Evolutionary conservation across 2,113 vertebrate species (phyloP).

Genomic region (Datnioides undecimradiatus): DNA sequence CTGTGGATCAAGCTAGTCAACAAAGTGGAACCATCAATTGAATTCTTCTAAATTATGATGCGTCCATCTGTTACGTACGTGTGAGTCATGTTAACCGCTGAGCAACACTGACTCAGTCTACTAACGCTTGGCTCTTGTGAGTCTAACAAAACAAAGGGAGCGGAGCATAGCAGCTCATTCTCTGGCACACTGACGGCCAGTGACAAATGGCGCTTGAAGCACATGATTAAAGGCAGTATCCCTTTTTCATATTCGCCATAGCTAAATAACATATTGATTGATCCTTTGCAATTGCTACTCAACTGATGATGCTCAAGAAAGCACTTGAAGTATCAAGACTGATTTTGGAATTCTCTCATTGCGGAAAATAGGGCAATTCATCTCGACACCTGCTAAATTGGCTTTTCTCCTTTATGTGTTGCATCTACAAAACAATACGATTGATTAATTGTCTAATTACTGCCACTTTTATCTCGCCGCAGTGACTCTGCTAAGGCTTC

Average conservation of each 20-base stretch:
- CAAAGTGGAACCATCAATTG: not conserved
- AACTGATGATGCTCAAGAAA: constrained; percentile 32
- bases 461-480: constrained; percentile 48
- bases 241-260: constrained; percentile 46
- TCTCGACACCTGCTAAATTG: constrained; percentile 71
- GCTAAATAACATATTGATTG: constrained; percentile 48
- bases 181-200: not conserved
- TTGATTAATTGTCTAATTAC: constrained; percentile 78
- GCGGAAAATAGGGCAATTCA: constrained; percentile 63
- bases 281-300: constrained; percentile 35
- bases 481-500: constrained; percentile 42
- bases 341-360: constrained; percentile 55
- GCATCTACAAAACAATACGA: constrained; percentile 67
- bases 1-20: not conserved
- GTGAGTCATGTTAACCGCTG: constrained; percentile 1
- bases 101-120: not conserved
- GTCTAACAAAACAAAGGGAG: not conserved
- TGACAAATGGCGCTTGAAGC: constrained; percentile 31
- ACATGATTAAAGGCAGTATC: constrained; percentile 44
- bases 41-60: constrained; percentile 4
- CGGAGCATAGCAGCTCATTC: not conserved
- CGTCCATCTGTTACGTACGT: constrained; percentile 38
- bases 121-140: constrained; percentile 6
- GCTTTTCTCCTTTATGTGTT: constrained; percentile 57
- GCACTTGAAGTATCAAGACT: constrained; percentile 37